phyloP scores from a whole-genome alignment of 2,113 vertebrate species.

The Phyllostomus discolor region DNA sequence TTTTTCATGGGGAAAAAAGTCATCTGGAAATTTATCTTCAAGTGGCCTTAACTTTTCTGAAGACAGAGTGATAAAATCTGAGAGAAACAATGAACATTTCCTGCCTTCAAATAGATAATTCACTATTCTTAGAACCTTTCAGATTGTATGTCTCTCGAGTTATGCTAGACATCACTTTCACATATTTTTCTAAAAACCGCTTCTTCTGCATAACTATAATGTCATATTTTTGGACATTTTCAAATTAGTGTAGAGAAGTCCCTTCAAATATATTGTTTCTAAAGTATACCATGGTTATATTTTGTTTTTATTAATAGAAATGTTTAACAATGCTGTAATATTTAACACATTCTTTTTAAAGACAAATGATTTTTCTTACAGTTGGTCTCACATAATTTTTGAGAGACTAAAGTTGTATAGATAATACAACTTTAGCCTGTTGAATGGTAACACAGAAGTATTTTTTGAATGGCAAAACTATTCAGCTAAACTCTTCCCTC shows the following conservation, averaged over 20 bases:
- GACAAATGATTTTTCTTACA: background rate
- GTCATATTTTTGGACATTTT: background rate
- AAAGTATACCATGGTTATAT: background rate
- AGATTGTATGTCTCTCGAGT: background rate
- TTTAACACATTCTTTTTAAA: background rate
- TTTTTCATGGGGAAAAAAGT: background rate
- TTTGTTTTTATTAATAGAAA: background rate
- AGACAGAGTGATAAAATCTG: background rate
- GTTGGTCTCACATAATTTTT: background rate
- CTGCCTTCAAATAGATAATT: background rate
- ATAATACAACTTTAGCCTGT: background rate
- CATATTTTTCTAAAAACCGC: background rate
- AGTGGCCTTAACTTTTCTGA: background rate
- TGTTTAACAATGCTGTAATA: background rate
- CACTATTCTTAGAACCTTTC: background rate
- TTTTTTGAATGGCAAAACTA: background rate
- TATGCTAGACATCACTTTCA: background rate
- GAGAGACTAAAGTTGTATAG: background rate
- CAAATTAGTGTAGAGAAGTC: background rate
- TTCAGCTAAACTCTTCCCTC: background rate
- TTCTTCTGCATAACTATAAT: background rate
- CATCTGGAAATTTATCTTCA: background rate
- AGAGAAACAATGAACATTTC: background rate
- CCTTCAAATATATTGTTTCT: background rate
- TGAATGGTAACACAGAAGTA: background rate